These are phyloP conservation scores for Drosophila ogumai DNA, from an alignment of 1,140 invertebrate species.

Conservation along the genomic window DNA sequence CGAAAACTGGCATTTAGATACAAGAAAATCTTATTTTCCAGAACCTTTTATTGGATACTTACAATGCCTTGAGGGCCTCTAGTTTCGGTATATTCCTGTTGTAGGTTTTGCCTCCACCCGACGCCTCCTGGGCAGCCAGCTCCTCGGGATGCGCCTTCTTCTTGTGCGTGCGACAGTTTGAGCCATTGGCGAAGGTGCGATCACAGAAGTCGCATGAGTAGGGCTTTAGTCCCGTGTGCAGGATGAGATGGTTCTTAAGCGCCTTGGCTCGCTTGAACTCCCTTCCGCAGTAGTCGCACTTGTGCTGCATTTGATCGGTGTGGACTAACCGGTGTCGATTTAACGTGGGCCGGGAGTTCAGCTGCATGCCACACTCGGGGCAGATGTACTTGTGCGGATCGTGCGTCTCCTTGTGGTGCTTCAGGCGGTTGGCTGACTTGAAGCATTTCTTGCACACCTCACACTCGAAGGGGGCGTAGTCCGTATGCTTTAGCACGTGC, in stretches of 20 bases:
- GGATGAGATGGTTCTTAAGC: constrained; percentile 84
- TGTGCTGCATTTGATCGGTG: constrained; percentile 85
- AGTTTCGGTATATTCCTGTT: constrained; percentile 83
- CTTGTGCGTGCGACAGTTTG: constrained; percentile 86
- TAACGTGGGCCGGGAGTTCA: constrained; percentile 85
- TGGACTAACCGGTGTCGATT: constrained; percentile 86
- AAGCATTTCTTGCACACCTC: constrained; percentile 85
- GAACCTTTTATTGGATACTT: not conserved
- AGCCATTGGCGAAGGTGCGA: constrained; percentile 85
- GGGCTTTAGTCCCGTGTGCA: constrained; percentile 85
- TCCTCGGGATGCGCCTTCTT: constrained; percentile 85
- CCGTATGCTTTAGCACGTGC: constrained; percentile 85
- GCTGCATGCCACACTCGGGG: constrained; percentile 85
- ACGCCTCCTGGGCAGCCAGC: constrained; percentile 81
- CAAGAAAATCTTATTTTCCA: too few species aligned
- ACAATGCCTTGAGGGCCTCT: constrained; percentile 79
- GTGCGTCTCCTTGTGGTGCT: constrained; percentile 85
- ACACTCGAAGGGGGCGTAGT: constrained; percentile 85
- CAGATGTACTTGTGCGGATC: constrained; percentile 85
- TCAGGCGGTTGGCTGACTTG: constrained; percentile 69
- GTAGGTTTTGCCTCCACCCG: constrained; percentile 68
- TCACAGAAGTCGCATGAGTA: constrained; percentile 86
- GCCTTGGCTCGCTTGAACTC: constrained; percentile 83
- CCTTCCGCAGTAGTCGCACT: constrained; percentile 82
- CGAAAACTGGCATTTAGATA: too few species aligned